Percentiles rank a stretch among this genome's conserved stretches.
These are phyloP conservation scores for Mus minutoides DNA, from an alignment of 2,797 vertebrate genomes.

Conservation along the genomic window DNA sequence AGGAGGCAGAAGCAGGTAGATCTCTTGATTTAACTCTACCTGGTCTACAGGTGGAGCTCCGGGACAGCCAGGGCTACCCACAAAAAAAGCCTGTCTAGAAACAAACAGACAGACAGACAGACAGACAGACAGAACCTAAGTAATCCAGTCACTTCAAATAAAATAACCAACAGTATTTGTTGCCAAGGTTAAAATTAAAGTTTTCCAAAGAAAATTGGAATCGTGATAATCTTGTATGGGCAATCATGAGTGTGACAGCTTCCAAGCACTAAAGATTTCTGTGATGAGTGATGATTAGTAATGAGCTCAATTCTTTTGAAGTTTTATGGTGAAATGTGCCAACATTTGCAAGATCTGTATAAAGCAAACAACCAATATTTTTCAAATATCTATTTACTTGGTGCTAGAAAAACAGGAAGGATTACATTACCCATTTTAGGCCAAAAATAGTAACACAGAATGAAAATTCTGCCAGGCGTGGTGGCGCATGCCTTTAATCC, in stretches of 20 bases:
- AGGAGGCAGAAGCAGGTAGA: background rate
- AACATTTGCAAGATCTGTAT: slow-evolving; percentile 45
- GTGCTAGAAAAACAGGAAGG: slow-evolving; percentile 41
- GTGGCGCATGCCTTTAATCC: too few species aligned
- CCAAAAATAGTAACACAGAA: slow-evolving; percentile 45
- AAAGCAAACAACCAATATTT: slow-evolving; percentile 58
- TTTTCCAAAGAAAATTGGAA: slow-evolving; percentile 57
- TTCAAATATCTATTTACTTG: slow-evolving; percentile 6
- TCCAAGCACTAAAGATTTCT: slow-evolving; percentile 23
- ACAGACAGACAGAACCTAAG: slow-evolving; percentile 3
- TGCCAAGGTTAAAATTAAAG: slow-evolving; percentile 48
- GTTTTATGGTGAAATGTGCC: slow-evolving; percentile 15
- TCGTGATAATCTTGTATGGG: slow-evolving; percentile 44
- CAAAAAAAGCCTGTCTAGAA: background rate
- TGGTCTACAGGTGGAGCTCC: background rate
- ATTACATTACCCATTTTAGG: slow-evolving; percentile 51
- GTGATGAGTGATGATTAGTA: slow-evolving; percentile 56
- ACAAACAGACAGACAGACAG: background rate
- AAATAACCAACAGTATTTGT: slow-evolving; percentile 31
- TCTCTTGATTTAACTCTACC: background rate
- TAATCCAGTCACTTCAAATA: slow-evolving; percentile 18
- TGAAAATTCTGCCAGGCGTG: slow-evolving; percentile 55
- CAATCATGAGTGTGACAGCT: background rate
- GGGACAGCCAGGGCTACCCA: background rate
- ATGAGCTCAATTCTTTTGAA: slow-evolving; percentile 45